Evolutionary conservation across 2,888 invertebrate species (phyloP).

Genomic region (Orthonevra nobilis): DNA sequence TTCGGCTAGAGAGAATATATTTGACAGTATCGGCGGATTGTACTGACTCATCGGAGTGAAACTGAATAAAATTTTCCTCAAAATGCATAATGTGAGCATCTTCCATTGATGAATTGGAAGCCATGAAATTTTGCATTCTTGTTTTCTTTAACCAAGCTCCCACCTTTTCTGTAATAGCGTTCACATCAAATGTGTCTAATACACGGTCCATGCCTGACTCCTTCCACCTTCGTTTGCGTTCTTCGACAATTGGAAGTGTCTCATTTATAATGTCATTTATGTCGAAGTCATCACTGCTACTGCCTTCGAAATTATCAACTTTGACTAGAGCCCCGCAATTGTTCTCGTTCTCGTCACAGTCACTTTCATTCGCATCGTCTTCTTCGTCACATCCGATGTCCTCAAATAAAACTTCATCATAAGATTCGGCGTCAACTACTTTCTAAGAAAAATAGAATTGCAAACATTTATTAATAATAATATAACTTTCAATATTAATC

Average conservation of each 20-base stretch:
- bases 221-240: conserved; percentile 75
- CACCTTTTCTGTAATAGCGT: conserved; percentile 76
- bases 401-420: conserved; percentile 31
- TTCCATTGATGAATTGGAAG: neutral
- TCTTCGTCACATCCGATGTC: conserved; percentile 32
- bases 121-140: neutral
- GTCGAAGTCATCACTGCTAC: conserved; percentile 32
- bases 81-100: conserved; percentile 40
- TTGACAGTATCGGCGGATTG: conserved; percentile 77
- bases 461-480: neutral
- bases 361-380: conserved; percentile 24
- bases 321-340: conserved; percentile 29
- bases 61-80: conserved; percentile 34
- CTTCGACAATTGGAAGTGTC: conserved; percentile 75
- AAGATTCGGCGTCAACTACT: conserved; percentile 5
- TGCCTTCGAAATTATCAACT: conserved; percentile 29
- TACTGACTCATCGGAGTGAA: conserved; percentile 72
- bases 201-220: conserved; percentile 75
- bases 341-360: neutral
- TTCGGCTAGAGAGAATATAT: conserved; percentile 75
- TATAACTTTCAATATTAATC: neutral
- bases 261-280: conserved; percentile 73
- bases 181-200: conserved; percentile 75
- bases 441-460: conserved; percentile 44
- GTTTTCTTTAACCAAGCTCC: conserved; percentile 74